Conservation (phyloP, 2,888 invertebrate genomes). For the Marasmarcha lunaedactyla region DNA sequence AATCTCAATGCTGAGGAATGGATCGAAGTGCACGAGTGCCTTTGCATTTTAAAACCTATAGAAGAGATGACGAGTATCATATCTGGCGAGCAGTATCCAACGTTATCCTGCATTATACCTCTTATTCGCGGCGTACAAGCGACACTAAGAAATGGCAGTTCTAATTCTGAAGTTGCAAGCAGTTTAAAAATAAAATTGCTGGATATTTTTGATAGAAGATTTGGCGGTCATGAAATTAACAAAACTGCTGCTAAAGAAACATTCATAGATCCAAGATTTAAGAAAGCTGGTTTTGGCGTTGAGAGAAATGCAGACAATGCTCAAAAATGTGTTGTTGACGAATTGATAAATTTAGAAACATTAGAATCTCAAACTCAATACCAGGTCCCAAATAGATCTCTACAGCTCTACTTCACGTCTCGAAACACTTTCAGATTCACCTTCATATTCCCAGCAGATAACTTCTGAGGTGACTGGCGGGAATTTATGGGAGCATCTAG, state of each 20-base stretch:
- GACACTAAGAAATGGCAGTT: conserved; percentile 10
- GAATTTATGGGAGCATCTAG: conserved; percentile 12
- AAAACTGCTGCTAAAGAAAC: conserved; percentile 18
- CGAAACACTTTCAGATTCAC: too few relatives aligned
- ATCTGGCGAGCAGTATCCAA: conserved; percentile 21
- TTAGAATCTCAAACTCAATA: too few relatives aligned
- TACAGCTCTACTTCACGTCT: too few relatives aligned
- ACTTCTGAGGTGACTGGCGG: conserved; percentile 3
- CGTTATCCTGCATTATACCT: conserved; percentile 19
- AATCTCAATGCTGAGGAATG: conserved; percentile 17
- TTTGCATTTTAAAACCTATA: conserved; percentile 15
- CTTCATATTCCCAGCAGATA: too few relatives aligned
- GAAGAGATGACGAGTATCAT: conserved; percentile 16
- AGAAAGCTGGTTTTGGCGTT: conserved; percentile 16
- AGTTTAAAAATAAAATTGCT: conserved; percentile 14
- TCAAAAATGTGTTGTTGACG: conserved; percentile 14
- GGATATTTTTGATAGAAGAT: conserved; percentile 15
- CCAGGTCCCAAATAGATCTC: too few relatives aligned
- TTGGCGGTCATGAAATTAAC: conserved; percentile 14
- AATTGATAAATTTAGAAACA: conserved; percentile 14
- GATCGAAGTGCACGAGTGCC: conserved; percentile 12
- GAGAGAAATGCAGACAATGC: conserved; percentile 17
- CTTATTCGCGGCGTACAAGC: conserved; percentile 17
- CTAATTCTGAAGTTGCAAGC: conserved; percentile 12
- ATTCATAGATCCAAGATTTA: too few relatives aligned